Conservation (phyloP, 92 coral and sea anemone genomes). For the Pocillopora meandrina region DNA sequence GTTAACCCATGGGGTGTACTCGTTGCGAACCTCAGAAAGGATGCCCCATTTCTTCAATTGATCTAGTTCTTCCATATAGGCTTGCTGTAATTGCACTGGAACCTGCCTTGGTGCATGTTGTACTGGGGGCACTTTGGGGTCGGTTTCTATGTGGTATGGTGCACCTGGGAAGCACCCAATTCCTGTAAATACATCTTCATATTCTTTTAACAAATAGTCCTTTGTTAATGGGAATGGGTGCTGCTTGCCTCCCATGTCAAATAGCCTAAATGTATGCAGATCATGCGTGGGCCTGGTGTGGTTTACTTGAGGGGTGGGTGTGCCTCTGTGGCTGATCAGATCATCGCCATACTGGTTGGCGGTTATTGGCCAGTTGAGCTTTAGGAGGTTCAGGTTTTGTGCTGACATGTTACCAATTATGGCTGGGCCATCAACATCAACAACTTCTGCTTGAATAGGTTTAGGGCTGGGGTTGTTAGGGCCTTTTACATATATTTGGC, state of each 20-base stretch:
- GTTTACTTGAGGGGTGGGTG: too few species aligned
- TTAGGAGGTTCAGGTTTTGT: conserved; percentile 53
- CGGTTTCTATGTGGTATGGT: conserved; percentile 61
- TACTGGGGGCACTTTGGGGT: conserved; percentile 50
- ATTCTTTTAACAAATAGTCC: conserved; percentile 51
- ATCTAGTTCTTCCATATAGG: conserved; percentile 51
- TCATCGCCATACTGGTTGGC: not conserved
- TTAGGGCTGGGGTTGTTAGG: conserved; percentile 33
- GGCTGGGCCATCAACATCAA: conserved; percentile 39
- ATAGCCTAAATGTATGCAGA: not conserved
- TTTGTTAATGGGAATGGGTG: conserved; percentile 63
- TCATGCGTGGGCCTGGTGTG: not conserved
- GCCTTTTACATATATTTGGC: conserved; percentile 48
- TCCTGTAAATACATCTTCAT: conserved; percentile 63
- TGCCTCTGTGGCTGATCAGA: too few species aligned
- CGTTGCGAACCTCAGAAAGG: conserved; percentile 45
- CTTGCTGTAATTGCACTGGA: conserved; percentile 56
- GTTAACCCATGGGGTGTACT: conserved; percentile 64
- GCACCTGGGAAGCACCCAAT: conserved; percentile 64
- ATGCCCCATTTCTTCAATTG: conserved; percentile 48
- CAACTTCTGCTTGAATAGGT: conserved; percentile 36
- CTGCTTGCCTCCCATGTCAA: not conserved
- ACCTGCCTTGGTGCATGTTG: conserved; percentile 69
- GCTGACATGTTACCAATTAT: conserved; percentile 61
- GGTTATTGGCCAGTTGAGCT: conserved; percentile 57